These are phyloP conservation scores for Penaeus japonicus DNA, from an alignment of 1,140 invertebrate genomes.

Conservation along the genomic window DNA sequence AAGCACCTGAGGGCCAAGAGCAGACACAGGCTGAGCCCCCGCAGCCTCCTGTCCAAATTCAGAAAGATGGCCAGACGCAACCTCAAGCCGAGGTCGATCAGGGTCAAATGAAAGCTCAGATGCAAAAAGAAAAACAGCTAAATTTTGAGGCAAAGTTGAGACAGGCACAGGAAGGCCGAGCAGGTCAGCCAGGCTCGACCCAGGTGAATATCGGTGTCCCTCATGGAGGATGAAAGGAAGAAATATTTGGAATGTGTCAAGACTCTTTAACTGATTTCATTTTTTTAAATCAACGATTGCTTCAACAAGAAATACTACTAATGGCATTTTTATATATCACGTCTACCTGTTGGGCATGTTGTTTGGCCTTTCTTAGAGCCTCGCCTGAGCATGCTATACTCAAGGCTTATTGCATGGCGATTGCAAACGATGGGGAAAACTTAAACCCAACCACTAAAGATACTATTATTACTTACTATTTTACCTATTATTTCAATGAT, in stretches of 20 bases:
- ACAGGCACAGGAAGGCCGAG: slow-evolving; percentile 15
- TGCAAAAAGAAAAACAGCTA: slow-evolving; percentile 18
- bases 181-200: background rate
- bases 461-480: background rate
- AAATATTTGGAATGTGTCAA: slow-evolving; percentile 5
- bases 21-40: background rate
- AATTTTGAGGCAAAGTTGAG: slow-evolving; percentile 43
- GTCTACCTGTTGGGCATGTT: slow-evolving; percentile 36
- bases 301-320: background rate
- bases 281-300: background rate
- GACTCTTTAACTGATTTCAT: background rate
- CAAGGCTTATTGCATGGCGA: slow-evolving; percentile 38
- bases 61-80: background rate
- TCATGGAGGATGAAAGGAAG: background rate
- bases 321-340: no score
- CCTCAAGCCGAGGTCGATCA: background rate
- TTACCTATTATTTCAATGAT: background rate
- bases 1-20: background rate
- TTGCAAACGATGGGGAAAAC: background rate
- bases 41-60: slow-evolving; percentile 1
- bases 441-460: background rate
- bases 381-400: slow-evolving; percentile 32
- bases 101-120: background rate
- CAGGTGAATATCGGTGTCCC: slow-evolving; percentile 39
- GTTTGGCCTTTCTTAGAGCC: slow-evolving; percentile 16